phyloP scores from a whole-genome alignment of 1,140 invertebrate species.

The Nebria ingens region DNA sequence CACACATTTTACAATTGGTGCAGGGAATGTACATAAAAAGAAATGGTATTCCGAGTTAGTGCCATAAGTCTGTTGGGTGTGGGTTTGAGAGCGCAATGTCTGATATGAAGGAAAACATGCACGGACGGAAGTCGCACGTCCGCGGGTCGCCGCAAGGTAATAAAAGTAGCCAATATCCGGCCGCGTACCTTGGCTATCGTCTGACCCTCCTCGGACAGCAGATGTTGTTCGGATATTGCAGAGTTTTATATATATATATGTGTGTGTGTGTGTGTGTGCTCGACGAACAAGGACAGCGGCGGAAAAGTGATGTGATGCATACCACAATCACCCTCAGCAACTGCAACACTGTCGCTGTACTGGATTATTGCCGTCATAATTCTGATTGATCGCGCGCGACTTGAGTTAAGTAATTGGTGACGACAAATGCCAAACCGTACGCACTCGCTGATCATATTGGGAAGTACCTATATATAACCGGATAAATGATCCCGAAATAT shows the following conservation, averaged over 20 bases:
- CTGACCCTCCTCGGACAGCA: neutral
- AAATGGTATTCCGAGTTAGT: too few species aligned
- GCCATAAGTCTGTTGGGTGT: neutral
- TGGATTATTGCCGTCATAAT: slow-evolving; percentile 6
- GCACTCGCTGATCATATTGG: neutral
- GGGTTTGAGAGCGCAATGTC: neutral
- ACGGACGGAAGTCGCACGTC: slow-evolving; percentile 1
- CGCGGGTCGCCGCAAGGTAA: slow-evolving; percentile 4
- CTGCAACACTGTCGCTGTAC: neutral
- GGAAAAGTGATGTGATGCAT: neutral
- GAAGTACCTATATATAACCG: neutral
- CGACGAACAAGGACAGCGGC: neutral
- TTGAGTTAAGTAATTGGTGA: slow-evolving; percentile 2
- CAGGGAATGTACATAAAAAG: too few species aligned
- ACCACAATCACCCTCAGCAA: neutral
- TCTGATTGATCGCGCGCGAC: slow-evolving; percentile 3
- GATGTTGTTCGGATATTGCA: slow-evolving; percentile 10
- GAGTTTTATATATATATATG: slow-evolving; percentile 9
- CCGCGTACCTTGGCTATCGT: neutral
- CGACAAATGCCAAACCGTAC: neutral
- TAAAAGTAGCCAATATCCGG: slow-evolving; percentile 12
- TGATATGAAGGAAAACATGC: slow-evolving; percentile 11
- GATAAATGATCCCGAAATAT: neutral
- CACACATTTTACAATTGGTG: too few species aligned
- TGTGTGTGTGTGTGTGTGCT: too few species aligned